Base-by-base conservation (phyloP, 37 sponge, comb jelly and placozoan species). In the Chondrilla cf. caribensis region DNA sequence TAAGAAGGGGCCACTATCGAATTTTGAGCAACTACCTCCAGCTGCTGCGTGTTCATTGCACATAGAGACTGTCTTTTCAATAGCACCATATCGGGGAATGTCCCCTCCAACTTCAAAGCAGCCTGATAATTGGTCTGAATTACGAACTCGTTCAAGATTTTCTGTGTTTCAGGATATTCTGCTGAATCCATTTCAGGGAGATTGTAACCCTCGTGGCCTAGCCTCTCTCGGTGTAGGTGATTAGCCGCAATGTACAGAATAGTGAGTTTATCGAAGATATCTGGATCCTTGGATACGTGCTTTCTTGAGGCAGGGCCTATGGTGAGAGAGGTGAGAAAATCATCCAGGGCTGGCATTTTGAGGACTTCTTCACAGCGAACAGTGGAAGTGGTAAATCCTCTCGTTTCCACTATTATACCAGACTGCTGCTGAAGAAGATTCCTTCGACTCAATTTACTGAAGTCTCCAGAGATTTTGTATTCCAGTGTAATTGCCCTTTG, bases 81-180 rank as follows among this genome's bases (percentile, higher is more conserved):
- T 18, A 91, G n/a, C 3, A 88, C 79, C 44, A 25, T 39, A 22
- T 87, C 54, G 7, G 60, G 60, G 26, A 9, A 59, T n/a, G 60
- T 26, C 26, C 26, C 26, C 3, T n/a, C 54, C 5, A 79, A n/a
- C 29, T 42, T 0, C 38, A 79, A n/a, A 24, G 92, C 92, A 41
- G 85, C 82, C 21, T 8, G 36, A n/a, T 29, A 28, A 40, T 92
- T 92, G 26, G 89, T 86, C 85, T 79, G 84, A 19, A 88, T 87
- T 83, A 92, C 85, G 31, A 92, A 51, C 59, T 92, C 92, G 21
- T 87, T 86, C 4, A 87, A 58, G 32, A 92, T 25, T 26, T 87
- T n/a, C 41, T 92, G 86, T 31, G 88, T 26, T 36, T 92, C 82
- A 78, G 77, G 77, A 24, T 78, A 82, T 6, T 59, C 60, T 3